Percentiles rank a stretch among this genome's conserved stretches.
Conservation (phyloP, 2,888 invertebrate species). For the Achlya flavicornis region DNA sequence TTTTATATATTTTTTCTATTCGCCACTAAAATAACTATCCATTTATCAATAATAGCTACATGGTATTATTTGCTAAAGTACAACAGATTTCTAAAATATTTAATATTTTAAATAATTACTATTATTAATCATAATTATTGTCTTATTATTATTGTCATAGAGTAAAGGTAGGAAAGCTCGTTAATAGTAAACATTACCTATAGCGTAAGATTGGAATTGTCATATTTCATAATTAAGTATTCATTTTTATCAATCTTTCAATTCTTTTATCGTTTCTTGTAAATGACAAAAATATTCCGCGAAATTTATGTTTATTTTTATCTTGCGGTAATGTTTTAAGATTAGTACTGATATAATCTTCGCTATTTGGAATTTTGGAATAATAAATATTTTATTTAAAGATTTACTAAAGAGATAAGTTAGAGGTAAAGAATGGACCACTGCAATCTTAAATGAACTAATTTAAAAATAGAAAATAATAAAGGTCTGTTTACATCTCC, state of each 20-base stretch:
- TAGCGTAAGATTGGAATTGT: constrained; percentile 5
- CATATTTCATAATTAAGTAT: background rate
- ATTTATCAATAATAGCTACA: background rate
- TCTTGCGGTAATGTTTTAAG: background rate
- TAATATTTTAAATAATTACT: background rate
- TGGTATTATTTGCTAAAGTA: background rate
- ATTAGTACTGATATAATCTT: constrained; percentile 14
- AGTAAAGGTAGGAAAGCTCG: constrained; percentile 74
- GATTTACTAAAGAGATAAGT: constrained; percentile 43
- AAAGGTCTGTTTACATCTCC: constrained; percentile 10
- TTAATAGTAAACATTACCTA: constrained; percentile 31
- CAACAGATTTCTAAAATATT: constrained; percentile 2
- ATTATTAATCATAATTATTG: constrained; percentile 49
- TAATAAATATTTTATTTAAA: constrained; percentile 33
- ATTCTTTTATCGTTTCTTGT: background rate
- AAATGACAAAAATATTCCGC: background rate
- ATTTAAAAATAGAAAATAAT: constrained; percentile 21
- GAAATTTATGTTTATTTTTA: background rate
- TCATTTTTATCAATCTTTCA: too few species aligned
- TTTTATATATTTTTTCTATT: background rate
- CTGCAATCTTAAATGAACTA: constrained; percentile 49
- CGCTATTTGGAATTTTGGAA: constrained; percentile 26
- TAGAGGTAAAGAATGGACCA: constrained; percentile 65
- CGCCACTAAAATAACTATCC: background rate
- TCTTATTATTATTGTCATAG: constrained; percentile 72